Base-by-base conservation (phyloP, 2,888 invertebrate genomes). In the Xestia sexstrigata region DNA sequence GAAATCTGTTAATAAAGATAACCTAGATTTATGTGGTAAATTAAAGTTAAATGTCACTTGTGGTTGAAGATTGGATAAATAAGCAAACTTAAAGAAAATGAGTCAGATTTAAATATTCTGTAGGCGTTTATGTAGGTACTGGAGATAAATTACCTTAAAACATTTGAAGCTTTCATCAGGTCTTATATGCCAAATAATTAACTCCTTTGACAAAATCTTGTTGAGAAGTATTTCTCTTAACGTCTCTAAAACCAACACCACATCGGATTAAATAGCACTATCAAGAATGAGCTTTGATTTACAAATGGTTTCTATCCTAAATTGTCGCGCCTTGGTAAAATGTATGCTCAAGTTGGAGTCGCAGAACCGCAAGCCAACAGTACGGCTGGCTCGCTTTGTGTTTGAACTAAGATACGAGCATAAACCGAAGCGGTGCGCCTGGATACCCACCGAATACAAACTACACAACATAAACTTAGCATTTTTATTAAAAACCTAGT, bases 401-500 rank as follows among this genome's bases (percentile, higher is more conserved):
- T 83, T 81, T 81, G 67, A 70, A 65, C 73, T 78, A 74, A 86
- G 71, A 83, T 78, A 74, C 71, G 65, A 75, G 66, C 68, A 73
- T 70, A 70, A 67, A 77, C 77, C 66, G 55, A 69, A 83, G 67
- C 78, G 70, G 62, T 73, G 47, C 58, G 68, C 70, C 42, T 68
- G 47, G 30, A 71, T 79, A 73, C 35, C 47, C 52, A 70, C 71
- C 55, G 65, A 79, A 84, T 81, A 68, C 60, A 79, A 82, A 76
- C 67, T 70, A 76, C 66, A 76, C 72, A 74, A 60, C 60, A 83
- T 73, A 74, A 83, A 78, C 76, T 81, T 74, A 47, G 68, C 67
- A 79, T 86, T 81, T 86, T 82, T 79, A 82, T 79, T 75, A 75
- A 81, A 82, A 84, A 65, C 52, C 45, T 71, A 78, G 76, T 77